A percentile compares a stretch with the other conserved stretches of the same genome.
These are phyloP conservation scores for Drosophila parvula DNA, from an alignment of 1,140 invertebrate genomes.

Conservation along the genomic window DNA sequence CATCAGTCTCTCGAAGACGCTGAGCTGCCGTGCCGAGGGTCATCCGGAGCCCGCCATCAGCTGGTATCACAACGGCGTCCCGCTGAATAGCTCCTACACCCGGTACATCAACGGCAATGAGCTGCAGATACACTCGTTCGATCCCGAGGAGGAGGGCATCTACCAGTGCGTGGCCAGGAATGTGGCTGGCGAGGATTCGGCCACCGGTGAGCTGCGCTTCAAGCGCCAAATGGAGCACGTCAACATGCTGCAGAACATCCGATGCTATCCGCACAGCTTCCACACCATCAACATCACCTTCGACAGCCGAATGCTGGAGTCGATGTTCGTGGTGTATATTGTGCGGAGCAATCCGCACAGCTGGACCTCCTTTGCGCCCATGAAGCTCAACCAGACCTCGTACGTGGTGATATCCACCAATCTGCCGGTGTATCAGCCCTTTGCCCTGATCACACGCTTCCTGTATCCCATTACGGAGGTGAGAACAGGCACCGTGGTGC, in stretches of 20 bases:
- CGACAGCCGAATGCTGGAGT: conserved; percentile 66
- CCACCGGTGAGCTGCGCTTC: conserved; percentile 71
- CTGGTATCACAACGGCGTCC: conserved; percentile 79
- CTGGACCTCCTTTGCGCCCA: conserved; percentile 70
- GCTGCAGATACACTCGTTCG: conserved; percentile 75
- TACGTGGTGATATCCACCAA: conserved; percentile 76
- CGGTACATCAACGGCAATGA: conserved; percentile 76
- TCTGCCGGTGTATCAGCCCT: conserved; percentile 75
- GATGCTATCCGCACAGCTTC: conserved; percentile 81
- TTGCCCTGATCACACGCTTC: conserved; percentile 74
- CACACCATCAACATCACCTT: conserved; percentile 81
- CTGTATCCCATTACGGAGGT: conserved; percentile 70
- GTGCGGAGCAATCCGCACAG: conserved; percentile 75
- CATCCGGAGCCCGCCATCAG: conserved; percentile 70
- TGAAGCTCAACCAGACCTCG: conserved; percentile 77
- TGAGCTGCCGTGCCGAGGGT: conserved; percentile 69
- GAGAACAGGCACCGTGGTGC: conserved; percentile 35
- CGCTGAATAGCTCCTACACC: conserved; percentile 75
- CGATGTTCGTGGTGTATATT: conserved; percentile 78
- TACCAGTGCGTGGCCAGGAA: conserved; percentile 83
- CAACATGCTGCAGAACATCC: conserved; percentile 76
- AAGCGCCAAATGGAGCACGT: conserved; percentile 57
- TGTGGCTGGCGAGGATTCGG: conserved; percentile 75
- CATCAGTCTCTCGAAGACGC: conserved; percentile 63
- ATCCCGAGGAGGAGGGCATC: conserved; percentile 79